Base-by-base conservation (phyloP, 2,888 invertebrate genomes). In the Pristionchus exspectatus region DNA sequence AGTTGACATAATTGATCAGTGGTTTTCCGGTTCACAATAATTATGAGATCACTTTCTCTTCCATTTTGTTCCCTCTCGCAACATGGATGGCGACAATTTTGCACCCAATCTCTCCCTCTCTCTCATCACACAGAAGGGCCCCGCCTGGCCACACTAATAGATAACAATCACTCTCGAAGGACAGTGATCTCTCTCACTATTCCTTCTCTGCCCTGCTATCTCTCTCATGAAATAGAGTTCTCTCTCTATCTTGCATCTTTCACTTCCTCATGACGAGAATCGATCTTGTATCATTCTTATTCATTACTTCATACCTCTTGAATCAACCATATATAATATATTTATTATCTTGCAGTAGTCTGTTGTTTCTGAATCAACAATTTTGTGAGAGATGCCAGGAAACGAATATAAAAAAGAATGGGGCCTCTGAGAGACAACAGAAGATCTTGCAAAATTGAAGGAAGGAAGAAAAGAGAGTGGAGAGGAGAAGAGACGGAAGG, bases 111-210 rank as follows among this genome's bases (percentile, higher is more conserved):
- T 69, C 69, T 69, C 69, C 12, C 69, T 30, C 10, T 14, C 38
- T n/a, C 74, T 24, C 74, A 18, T 74, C 74, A 74, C 21, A 74
- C 24, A 74, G 74, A 74, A 74, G 38, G 38, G 74, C 33, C 59
- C 63, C 74, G 74, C 16, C 74, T 38, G 74, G 21, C 74, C 74
- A 74, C 30, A 74, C 30, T 30, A 69, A 69, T 21, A 74, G 74
- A 74, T 74, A 74, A 74, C 44, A 74, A 74, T 74, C 74, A 74
- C 74, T 74, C 74, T 74, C 74, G 74, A 74, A 74, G 33, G 74
- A 38, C 38, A 74, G 38, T 74, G 38, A 44, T 81, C 81, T 81
- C 77, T 77, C 81, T 81, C 81, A 24, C 74, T n/a, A 74, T 81
- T 50, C 50, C 27, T 81, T 44, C n/a, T 10, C 38, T 10, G 24